Conservation (phyloP, 2,888 invertebrate species). For the Drosophila cracens region DNA sequence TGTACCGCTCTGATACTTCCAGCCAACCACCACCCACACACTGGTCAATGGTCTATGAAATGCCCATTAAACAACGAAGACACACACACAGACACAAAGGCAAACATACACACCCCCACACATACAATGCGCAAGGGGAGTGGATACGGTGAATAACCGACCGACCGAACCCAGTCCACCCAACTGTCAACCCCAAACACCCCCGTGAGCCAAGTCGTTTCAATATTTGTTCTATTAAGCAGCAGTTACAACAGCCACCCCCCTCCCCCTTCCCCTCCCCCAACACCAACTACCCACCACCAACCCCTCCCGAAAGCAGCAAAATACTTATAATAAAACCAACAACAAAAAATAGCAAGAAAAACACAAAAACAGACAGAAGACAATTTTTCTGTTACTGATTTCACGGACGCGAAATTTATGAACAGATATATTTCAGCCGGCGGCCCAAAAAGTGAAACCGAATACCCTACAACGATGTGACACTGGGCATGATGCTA, state of each 20-base stretch:
- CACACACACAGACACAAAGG: neutral
- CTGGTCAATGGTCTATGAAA: conserved; percentile 80
- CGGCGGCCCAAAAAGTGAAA: conserved; percentile 48
- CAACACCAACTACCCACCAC: neutral
- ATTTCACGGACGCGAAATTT: conserved; percentile 69
- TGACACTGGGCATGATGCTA: conserved; percentile 7
- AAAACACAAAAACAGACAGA: conserved; percentile 45
- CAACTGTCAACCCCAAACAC: conserved; percentile 15
- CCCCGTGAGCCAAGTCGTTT: conserved; percentile 51
- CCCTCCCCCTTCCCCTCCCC: neutral
- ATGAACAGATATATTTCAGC: conserved; percentile 73
- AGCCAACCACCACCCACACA: conserved; percentile 26
- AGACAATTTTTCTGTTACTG: conserved; percentile 68
- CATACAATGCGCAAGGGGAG: neutral
- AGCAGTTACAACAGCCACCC: conserved; percentile 9
- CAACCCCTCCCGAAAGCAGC: conserved; percentile 2
- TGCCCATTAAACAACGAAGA: conserved; percentile 66
- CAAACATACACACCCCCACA: conserved; percentile 1
- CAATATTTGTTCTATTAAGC: conserved; percentile 79
- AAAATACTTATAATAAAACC: conserved; percentile 46
- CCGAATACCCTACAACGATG: conserved; percentile 33
- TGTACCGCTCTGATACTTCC: conserved; percentile 27
- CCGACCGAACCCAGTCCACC: conserved; percentile 2
- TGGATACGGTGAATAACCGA: conserved; percentile 1
- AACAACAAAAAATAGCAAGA: conserved; percentile 10